These are phyloP conservation scores for Macrochelys suwanniensis DNA, from an alignment of 2,797 vertebrate species.

Conservation along the genomic window DNA sequence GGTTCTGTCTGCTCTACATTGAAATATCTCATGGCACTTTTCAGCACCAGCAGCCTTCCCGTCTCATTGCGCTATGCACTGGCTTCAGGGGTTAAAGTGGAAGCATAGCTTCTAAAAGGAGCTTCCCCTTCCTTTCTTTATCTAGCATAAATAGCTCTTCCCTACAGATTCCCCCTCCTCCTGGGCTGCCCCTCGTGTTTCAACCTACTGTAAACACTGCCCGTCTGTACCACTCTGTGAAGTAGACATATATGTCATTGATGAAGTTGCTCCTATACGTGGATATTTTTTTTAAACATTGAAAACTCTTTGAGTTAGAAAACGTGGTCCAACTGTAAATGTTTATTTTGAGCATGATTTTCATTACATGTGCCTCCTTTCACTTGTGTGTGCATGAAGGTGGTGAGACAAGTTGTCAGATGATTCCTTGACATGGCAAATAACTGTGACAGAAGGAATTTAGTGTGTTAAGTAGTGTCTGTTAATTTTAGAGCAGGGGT, in stretches of 20 bases:
- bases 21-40: background rate
- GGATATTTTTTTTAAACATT: background rate
- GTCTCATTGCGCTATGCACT: background rate
- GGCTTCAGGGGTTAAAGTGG: background rate
- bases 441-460: background rate
- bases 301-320: background rate
- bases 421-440: background rate
- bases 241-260: background rate
- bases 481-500: background rate
- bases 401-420: accelerated
- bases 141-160: background rate
- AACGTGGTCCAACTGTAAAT: accelerated
- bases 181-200: background rate
- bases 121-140: accelerated
- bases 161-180: background rate
- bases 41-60: background rate
- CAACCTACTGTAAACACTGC: background rate
- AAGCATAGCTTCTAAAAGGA: background rate
- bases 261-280: background rate
- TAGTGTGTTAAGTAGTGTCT: background rate
- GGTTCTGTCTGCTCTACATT: background rate
- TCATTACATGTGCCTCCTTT: background rate
- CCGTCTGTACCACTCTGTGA: background rate
- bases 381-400: accelerated
- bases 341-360: background rate